Percentiles rank a stretch among this genome's conserved stretches.
Conservation (phyloP, 2,113 vertebrate species). For the Ceratotherium simum region DNA sequence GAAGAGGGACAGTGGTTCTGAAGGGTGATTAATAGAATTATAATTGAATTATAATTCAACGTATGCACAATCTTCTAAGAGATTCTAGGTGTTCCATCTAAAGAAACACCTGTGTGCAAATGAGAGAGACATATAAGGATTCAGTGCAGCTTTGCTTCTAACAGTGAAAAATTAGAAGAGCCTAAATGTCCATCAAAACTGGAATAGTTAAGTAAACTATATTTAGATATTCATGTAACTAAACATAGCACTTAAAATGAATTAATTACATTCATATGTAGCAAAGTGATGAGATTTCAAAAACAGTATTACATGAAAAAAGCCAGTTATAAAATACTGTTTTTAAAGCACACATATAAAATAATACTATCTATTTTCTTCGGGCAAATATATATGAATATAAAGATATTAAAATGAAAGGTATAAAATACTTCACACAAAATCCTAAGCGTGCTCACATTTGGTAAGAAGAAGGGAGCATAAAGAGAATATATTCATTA, state of each 20-base stretch:
- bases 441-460: not conserved
- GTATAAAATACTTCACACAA: not conserved
- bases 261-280: not conserved
- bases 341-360: not conserved
- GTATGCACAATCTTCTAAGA: not conserved
- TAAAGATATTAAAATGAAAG: slow-evolving; percentile 25
- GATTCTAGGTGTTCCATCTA: not conserved
- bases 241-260: not conserved
- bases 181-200: not conserved
- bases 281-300: not conserved
- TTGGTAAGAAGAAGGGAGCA: not conserved
- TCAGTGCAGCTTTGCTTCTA: not conserved
- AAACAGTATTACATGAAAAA: not conserved
- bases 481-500: not conserved
- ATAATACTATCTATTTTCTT: not conserved
- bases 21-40: not conserved
- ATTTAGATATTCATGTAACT: not conserved
- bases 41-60: not conserved
- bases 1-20: not conserved
- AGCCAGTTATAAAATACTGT: not conserved
- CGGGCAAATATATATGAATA: not conserved
- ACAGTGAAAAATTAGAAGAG: not conserved
- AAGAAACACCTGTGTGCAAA: not conserved
- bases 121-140: not conserved
- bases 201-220: not conserved